phyloP scores from a whole-genome alignment of 2,113 vertebrate species.

The Malurus alboscapulatus region DNA sequence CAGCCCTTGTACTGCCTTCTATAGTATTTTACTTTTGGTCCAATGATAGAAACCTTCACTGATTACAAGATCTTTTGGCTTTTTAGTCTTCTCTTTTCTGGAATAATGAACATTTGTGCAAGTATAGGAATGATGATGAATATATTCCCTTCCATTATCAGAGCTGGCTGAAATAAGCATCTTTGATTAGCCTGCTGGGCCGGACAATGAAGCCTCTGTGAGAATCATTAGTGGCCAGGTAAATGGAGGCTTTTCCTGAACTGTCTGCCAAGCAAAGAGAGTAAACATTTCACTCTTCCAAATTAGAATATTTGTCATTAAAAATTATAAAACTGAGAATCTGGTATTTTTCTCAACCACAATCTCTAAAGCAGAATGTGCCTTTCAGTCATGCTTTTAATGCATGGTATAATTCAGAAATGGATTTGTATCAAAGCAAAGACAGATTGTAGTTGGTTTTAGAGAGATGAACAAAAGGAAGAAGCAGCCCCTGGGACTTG shows the following conservation, averaged over 20 bases:
- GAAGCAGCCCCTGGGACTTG: neutral
- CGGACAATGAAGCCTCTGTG: neutral
- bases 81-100: neutral
- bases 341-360: neutral
- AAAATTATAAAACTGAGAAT: neutral
- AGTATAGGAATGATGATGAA: neutral
- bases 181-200: constrained; percentile 12
- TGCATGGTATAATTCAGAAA: neutral
- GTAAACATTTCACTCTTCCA: neutral
- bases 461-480: neutral
- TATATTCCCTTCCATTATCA: neutral
- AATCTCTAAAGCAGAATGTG: neutral
- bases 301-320: neutral
- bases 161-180: neutral
- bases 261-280: neutral
- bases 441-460: neutral
- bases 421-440: neutral
- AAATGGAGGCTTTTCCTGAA: neutral
- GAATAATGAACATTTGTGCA: constrained; percentile 2
- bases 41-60: neutral
- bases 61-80: neutral
- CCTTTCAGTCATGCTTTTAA: neutral
- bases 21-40: neutral
- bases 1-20: neutral
- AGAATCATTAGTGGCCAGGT: neutral